A percentile compares a stretch with the other conserved stretches of the same genome.
Evolutionary conservation across 1,140 invertebrate genomes (phyloP).

Genomic region (Spodoptera frugiperda): DNA sequence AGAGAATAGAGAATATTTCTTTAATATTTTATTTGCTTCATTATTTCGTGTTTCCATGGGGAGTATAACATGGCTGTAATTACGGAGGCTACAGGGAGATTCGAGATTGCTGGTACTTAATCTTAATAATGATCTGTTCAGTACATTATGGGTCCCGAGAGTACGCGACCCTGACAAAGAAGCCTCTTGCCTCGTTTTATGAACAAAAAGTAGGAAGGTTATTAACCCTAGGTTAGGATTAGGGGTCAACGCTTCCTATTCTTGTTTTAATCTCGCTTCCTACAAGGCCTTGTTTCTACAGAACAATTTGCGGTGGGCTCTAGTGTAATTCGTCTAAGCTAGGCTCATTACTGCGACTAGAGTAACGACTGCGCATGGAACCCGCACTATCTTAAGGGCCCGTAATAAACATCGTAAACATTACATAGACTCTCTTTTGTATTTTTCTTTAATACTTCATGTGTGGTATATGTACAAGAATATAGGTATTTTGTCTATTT

Average conservation of each 20-base stretch:
- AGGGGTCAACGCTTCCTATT: constrained; percentile 18
- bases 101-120: constrained; percentile 9
- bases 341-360: not conserved
- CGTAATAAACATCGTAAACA: constrained; percentile 15
- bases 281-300: constrained; percentile 6
- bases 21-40: not conserved
- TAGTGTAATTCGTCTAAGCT: constrained; percentile 6
- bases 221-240: constrained; percentile 14
- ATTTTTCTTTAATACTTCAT: not conserved
- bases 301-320: constrained; percentile 10
- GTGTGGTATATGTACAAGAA: not conserved
- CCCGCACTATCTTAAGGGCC: constrained; percentile 9
- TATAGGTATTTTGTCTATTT: constrained; percentile 7
- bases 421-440: not conserved
- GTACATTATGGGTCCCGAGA: constrained; percentile 6
- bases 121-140: constrained; percentile 24
- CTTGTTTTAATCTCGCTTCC: constrained; percentile 11
- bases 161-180: not conserved
- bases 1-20: not conserved
- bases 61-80: not conserved
- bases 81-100: not conserved
- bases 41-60: constrained; percentile 5
- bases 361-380: constrained; percentile 5
- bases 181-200: constrained; percentile 5
- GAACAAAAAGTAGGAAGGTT: constrained; percentile 25